Conservation (phyloP, 2,113 vertebrate genomes). For the Clarias batrachus region DNA sequence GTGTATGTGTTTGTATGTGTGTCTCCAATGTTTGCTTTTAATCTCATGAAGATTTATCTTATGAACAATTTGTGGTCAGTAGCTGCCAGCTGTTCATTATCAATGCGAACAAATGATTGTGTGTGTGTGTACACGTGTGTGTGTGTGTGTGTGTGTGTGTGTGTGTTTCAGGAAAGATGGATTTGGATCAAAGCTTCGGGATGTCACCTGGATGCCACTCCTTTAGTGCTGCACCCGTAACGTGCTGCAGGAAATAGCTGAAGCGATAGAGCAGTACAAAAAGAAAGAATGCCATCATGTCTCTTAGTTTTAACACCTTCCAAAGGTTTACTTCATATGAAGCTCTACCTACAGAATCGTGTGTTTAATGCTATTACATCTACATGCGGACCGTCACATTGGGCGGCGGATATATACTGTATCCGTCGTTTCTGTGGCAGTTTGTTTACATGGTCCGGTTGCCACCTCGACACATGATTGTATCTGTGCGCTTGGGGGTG, state of each 20-base stretch:
- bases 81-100: slow-evolving; percentile 12
- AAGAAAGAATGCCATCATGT: background rate
- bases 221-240: background rate
- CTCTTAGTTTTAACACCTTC: background rate
- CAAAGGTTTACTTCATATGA: background rate
- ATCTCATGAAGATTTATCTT: slow-evolving; percentile 4
- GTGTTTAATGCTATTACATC: background rate
- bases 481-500: no score
- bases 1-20: background rate
- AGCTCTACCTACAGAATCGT: background rate
- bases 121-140: background rate
- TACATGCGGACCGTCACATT: no score
- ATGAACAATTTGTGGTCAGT: slow-evolving; percentile 16
- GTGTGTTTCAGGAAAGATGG: background rate
- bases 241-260: background rate
- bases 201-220: background rate
- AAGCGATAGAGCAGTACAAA: background rate
- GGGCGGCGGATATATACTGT: no score
- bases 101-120: background rate
- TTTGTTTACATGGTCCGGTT: no score
- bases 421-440: no score
- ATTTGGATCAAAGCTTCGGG: background rate
- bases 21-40: slow-evolving; percentile 4
- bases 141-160: background rate
- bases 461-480: no score